These are phyloP conservation scores for Acanthosepion lycidas DNA, from an alignment of 2,888 invertebrate genomes.

Conservation along the genomic window DNA sequence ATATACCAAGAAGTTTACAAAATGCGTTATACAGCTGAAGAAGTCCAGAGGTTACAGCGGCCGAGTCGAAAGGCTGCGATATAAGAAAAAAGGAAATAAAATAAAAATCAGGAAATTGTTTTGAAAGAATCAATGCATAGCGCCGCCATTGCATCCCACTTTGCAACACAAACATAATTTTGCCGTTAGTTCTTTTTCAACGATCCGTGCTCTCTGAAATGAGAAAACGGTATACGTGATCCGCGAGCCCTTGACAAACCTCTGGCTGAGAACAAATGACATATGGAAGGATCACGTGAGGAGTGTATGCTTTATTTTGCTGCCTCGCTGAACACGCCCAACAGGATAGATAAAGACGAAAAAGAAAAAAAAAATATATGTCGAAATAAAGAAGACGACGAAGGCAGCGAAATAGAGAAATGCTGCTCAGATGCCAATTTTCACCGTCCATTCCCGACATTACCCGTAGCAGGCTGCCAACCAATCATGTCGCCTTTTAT, in stretches of 20 bases:
- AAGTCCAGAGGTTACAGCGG: no score
- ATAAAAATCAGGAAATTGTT: no score
- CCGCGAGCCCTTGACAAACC: neutral
- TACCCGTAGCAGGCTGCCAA: neutral
- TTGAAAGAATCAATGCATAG: neutral
- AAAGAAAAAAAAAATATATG: neutral
- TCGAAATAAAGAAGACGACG: neutral
- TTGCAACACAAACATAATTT: constrained; percentile 15
- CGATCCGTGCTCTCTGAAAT: neutral
- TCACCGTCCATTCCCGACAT: neutral
- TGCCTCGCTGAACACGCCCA: neutral
- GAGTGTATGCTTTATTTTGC: neutral
- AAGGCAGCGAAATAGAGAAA: neutral
- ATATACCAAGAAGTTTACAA: no score
- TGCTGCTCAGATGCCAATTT: neutral
- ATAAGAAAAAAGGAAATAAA: no score
- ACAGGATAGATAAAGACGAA: neutral
- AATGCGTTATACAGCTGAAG: no score
- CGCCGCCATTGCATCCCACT: neutral
- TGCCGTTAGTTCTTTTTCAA: neutral
- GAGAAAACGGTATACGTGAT: neutral
- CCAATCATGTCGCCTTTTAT: neutral
- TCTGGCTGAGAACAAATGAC: neutral
- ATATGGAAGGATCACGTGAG: neutral
- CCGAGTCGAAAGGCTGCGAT: no score